Evolutionary conservation across 2,888 invertebrate species (phyloP), one percentile per base, ranked within the genome.

Genomic region (Alloplasta piceator): DNA sequence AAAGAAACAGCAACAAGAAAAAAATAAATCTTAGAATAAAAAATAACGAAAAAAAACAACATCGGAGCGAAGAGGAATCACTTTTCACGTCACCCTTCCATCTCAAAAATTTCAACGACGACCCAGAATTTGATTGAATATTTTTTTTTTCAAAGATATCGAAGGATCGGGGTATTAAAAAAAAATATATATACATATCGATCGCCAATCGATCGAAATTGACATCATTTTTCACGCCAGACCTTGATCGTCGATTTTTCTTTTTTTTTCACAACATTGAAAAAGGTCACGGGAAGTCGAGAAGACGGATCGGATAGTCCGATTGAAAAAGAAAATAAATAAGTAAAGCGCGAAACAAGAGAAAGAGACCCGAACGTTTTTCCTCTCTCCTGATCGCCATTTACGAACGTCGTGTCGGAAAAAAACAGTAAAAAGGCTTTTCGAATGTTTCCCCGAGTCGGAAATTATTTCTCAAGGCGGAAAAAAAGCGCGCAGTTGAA

Each of bases 201-300:
- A 26, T 26, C 26, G 26, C 26, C 26, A 26, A 26, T 26, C 26
- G 26, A 26, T 26, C 26, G 26, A 26, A 26, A 26, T 26, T 26
- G 3, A 26, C 26, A 26, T 26, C 3, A 26, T 26, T 26, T 26
- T 26, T 26, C 26, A 26, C 1, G 26, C 26, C 26, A 26, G 26
- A 26, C 26, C 3, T 26, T 26, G 26, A 26, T 26, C 26, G 10
- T 2, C 16, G 5, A 6, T n/a, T 52, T 56, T 41, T 2, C 9
- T 64, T 38, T 10, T 46, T 66, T 55, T 38, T 4, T 68, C 58
- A 46, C 50, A 70, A 63, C 36, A 70, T 74, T 60, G 60, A 71
- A 50, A 77, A 81, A 78, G 78, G 81, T 81, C 81, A 81, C 81
- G 81, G 81, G 81, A 71, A 74, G 81, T 81, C 26, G 78, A 55